A percentile compares a stretch with the other conserved stretches of the same genome.
Conservation (phyloP, 2,113 vertebrate species). For the Aegithalos caudatus region DNA sequence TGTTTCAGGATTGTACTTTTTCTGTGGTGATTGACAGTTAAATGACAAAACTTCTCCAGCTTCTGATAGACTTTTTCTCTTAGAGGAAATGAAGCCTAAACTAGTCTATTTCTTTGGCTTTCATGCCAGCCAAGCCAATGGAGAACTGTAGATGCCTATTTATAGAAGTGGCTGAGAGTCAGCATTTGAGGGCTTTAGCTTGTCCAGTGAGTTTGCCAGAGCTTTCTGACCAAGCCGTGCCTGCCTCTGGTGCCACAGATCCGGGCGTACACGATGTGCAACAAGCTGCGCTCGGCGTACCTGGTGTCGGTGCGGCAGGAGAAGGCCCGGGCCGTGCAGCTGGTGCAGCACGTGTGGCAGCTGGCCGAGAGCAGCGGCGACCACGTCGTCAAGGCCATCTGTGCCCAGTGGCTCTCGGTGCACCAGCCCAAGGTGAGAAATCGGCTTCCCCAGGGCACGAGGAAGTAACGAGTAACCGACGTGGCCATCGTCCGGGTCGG, state of each 20-base stretch:
- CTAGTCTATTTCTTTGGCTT: not conserved
- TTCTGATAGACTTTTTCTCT: not conserved
- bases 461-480: conserved; percentile 55
- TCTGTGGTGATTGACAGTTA: not conserved
- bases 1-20: not conserved
- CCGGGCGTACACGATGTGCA: conserved; percentile 87
- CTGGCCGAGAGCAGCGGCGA: conserved; percentile 82
- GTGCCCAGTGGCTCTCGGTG: conserved; percentile 88
- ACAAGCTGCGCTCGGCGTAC: conserved; percentile 91
- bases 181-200: not conserved
- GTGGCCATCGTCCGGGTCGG: not conserved
- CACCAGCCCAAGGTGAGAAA: conserved; percentile 74
- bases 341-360: conserved; percentile 84
- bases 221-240: not conserved
- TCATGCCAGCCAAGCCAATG: not conserved
- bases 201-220: not conserved
- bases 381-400: conserved; percentile 88
- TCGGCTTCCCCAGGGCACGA: conserved; percentile 42
- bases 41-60: not conserved
- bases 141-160: not conserved
- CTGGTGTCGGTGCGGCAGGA: conserved; percentile 92
- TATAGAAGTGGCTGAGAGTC: not conserved
- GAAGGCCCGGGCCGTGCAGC: conserved; percentile 74
- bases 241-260: conserved; percentile 73
- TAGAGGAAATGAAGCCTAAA: not conserved